phyloP scores from a whole-genome alignment of 2,113 vertebrate genomes.

The Illadopsis cleaveri region DNA sequence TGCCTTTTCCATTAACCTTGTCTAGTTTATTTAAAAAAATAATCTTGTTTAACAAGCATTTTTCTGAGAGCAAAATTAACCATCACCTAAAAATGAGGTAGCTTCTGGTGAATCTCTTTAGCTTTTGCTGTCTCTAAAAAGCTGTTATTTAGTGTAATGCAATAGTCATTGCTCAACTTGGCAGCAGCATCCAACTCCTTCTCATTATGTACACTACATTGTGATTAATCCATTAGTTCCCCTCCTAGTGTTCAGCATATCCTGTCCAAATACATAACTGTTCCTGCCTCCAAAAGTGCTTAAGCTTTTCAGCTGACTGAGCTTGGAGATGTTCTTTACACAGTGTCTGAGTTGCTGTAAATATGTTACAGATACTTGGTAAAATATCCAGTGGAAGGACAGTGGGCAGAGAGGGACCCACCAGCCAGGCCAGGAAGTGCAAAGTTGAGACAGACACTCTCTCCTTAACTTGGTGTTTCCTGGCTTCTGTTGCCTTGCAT shows the following conservation, averaged over 20 bases:
- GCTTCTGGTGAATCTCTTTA: conserved; percentile 60
- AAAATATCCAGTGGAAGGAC: background rate
- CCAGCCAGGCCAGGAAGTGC: background rate
- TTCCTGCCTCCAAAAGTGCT: conserved; percentile 53
- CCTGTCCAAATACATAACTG: conserved; percentile 32
- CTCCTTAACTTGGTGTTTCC: conserved; percentile 24
- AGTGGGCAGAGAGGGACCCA: background rate
- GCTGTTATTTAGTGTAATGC: conserved; percentile 67
- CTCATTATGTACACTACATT: conserved; percentile 2
- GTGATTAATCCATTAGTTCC: conserved; percentile 63
- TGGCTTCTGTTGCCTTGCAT: conserved; percentile 2
- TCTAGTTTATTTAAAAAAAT: conserved; percentile 47
- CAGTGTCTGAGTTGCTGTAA: background rate
- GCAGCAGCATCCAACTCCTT: conserved; percentile 73
- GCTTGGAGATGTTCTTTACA: background rate
- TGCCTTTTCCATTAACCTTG: conserved; percentile 72
- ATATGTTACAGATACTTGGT: background rate
- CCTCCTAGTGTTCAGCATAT: conserved; percentile 40
- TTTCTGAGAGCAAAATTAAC: conserved; percentile 73
- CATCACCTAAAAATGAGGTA: conserved; percentile 59
- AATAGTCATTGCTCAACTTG: conserved; percentile 76
- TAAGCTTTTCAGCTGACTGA: conserved; percentile 37
- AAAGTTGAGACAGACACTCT: background rate
- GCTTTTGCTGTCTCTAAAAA: conserved; percentile 71
- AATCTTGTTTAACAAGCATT: conserved; percentile 70